A percentile compares a stretch with the other conserved stretches of the same genome.
These are phyloP conservation scores for Squalus acanthias DNA, from an alignment of 2,797 vertebrate genomes.

Conservation along the genomic window DNA sequence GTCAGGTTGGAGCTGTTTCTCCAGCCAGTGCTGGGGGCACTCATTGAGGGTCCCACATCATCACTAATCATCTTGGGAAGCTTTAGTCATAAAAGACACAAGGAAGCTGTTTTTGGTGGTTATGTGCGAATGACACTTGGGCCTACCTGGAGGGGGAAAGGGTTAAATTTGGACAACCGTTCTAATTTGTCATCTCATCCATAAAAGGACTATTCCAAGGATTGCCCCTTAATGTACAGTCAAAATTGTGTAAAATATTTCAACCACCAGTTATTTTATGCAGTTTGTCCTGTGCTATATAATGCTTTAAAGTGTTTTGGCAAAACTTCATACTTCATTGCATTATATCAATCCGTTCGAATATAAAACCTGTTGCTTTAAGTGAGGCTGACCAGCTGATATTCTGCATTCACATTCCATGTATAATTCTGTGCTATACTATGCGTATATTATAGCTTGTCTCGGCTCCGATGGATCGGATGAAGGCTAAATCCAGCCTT, in stretches of 20 bases:
- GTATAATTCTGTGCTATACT: neutral
- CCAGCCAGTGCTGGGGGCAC: neutral
- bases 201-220: neutral
- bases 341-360: neutral
- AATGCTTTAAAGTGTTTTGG: neutral
- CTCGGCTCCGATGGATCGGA: neutral
- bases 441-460: neutral
- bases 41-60: neutral
- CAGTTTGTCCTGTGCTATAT: conserved; percentile 8
- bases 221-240: neutral
- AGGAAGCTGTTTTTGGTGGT: neutral
- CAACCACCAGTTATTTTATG: neutral
- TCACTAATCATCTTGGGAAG: neutral
- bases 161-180: neutral
- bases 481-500: neutral
- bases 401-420: neutral
- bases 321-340: neutral
- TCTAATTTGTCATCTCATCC: neutral
- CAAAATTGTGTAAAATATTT: conserved; percentile 27
- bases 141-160: neutral
- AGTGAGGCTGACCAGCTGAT: neutral
- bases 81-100: neutral
- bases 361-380: neutral
- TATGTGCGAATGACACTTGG: neutral
- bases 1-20: neutral